Conservation (phyloP, 2,888 invertebrate genomes). For the Phymatocera aterrima region DNA sequence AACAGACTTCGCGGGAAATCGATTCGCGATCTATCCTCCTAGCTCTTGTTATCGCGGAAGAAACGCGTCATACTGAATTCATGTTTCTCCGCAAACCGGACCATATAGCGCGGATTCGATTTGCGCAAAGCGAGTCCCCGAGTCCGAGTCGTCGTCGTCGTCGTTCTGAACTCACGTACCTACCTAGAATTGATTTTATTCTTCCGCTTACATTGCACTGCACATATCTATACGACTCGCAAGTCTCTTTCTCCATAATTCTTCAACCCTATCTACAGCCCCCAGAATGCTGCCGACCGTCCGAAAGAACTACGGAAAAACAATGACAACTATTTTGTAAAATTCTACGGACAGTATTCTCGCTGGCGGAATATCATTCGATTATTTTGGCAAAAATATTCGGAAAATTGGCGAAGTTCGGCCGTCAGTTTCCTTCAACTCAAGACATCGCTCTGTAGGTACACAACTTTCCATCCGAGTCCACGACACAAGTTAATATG, state of each 20-base stretch:
- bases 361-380: too few relatives aligned
- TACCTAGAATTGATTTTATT: conserved; percentile 10
- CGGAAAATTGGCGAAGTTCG: not conserved
- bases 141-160: too few relatives aligned
- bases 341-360: too few relatives aligned
- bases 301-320: too few relatives aligned
- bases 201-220: not conserved
- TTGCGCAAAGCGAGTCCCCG: conserved; percentile 2
- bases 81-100: not conserved
- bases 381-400: too few relatives aligned
- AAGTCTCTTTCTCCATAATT: too few relatives aligned
- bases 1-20: conserved; percentile 14
- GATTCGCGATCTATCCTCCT: conserved; percentile 1
- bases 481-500: conserved; percentile 49
- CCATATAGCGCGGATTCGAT: not conserved
- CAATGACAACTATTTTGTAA: too few relatives aligned
- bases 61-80: not conserved
- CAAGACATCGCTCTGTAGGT: not conserved
- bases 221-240: too few relatives aligned
- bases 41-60: not conserved
- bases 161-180: too few relatives aligned
- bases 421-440: not conserved
- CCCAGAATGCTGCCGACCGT: too few relatives aligned
- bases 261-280: too few relatives aligned
- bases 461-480: conserved; percentile 23